Base-by-base conservation (phyloP, 2,113 vertebrate species). In the Elanus axillaris region DNA sequence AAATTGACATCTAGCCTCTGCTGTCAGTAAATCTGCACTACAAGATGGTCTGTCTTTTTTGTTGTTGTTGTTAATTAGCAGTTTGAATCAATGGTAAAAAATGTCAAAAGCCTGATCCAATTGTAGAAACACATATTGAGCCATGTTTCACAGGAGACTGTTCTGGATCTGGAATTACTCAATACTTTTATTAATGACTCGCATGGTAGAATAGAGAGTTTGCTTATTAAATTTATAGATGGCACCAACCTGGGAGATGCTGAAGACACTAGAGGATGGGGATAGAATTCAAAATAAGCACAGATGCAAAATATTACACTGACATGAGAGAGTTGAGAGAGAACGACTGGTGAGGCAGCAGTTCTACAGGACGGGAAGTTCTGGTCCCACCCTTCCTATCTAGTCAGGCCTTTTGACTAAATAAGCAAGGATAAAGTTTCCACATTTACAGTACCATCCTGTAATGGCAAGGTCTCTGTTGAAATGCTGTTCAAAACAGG, bases 1-100 rank as follows among this genome's bases (percentile, higher is more conserved):
- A 92, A 95, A 94, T 31, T 94, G 74, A 79, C 16, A 47, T 89
- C 88, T 92, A 43, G 31, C 92, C 62, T 85, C 95, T 78, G 7
- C 52, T 93, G 81, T 68, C 52, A 56, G 69, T 75, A 90, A 72
- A 72, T 81, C 29, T 72, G 56, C 38, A 27, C 85, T 63, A 32
- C 74, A 73, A 63, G 55, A 88, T 2, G 5, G 47, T 63, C 42
- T 81, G 18, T 36, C 13, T 76, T 19, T 34, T 18, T 36, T 69
- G 69, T 47, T 48, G n/a, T 85, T 38, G 31, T 6, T 6, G 12
- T 86, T 90, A 85, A 90, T 85, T 93, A 82, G 32, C 38, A 78
- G 64, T 72, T 85, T 81, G 74, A 68, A 88, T 90, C 62, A 90
- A 75, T 47, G 26, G 14, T 47, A 45, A 88, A 88, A 95, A 63